These are phyloP conservation scores for Psittacula cyanocephala DNA, from an alignment of 2,113 vertebrate species.

Conservation along the genomic window DNA sequence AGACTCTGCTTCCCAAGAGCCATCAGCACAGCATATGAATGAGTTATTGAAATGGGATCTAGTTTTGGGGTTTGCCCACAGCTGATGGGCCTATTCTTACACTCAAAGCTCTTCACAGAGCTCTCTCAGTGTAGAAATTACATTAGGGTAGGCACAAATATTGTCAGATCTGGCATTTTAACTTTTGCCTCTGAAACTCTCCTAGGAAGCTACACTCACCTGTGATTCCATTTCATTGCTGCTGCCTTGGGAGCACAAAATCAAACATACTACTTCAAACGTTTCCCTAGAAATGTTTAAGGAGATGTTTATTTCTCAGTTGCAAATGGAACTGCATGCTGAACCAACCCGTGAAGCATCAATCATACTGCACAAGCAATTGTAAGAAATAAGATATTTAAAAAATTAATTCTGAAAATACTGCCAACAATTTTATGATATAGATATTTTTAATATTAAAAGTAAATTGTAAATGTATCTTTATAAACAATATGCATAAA, in stretches of 20 bases:
- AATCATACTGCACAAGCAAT: conserved; percentile 49
- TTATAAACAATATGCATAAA: conserved; percentile 87
- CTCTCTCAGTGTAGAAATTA: not conserved
- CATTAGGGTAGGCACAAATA: not conserved
- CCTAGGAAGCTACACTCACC: not conserved
- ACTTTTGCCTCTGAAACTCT: not conserved
- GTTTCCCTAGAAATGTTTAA: conserved; percentile 35
- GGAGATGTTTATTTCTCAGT: conserved; percentile 38
- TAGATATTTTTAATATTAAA: conserved; percentile 86
- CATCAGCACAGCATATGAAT: not conserved
- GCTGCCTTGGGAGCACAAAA: conserved; percentile 15
- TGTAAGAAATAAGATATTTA: conserved; percentile 43
- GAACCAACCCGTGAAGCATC: conserved; percentile 40
- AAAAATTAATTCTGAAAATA: conserved; percentile 63
- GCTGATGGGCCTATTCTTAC: not conserved
- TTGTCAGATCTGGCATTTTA: not conserved
- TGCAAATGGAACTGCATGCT: conserved; percentile 38
- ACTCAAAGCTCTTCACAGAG: not conserved
- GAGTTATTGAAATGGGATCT: not conserved
- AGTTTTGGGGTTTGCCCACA: not conserved
- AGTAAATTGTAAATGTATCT: conserved; percentile 84
- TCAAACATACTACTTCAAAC: not conserved
- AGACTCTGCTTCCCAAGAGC: not conserved
- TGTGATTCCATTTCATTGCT: not conserved
- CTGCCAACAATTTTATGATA: conserved; percentile 68